Base-by-base conservation (phyloP, 2,113 vertebrate species). In the Tupaia chinensis region DNA sequence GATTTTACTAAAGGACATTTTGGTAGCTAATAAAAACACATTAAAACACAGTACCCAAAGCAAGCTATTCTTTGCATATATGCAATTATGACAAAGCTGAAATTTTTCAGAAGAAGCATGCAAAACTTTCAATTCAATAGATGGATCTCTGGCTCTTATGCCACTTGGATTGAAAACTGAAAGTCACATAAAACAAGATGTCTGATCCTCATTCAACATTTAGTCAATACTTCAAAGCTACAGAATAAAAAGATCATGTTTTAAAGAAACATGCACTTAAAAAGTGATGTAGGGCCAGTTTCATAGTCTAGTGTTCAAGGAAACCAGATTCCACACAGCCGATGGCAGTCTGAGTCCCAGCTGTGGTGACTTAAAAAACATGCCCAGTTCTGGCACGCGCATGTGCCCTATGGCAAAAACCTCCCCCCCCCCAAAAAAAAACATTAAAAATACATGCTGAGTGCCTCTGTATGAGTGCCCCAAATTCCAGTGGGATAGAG, bases 1-100 rank as follows among this genome's bases (percentile, higher is more conserved):
- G 54, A 94, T 86, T 88, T 95, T 58, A 81, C 27, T 77, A 32
- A 94, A 78, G 58, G 32, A 32, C 4, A 27, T 68, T 58, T 72
- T 63, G 25, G 65, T 72, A 29, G 54, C 54, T 85, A 32, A 87
- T 73, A 77, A 70, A 73, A 80, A 13, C 15, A 66, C 1, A 34
- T 34, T 6, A 1, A 2, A 56, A 15, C 10, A n/a, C 14, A 88
- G 29, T 61, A 29, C 14, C 17, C 34, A 54, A 80, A 77, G 58
- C 44, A 87, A 87, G 34, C 25, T 72, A 60, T 72, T 77, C 88
- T 92, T n/a, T 90, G 81, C 34, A 17, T 68, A 29, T 4, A 88
- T 19, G 22, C 22, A 72, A 6, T 61, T 78, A 79, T 27, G 44
- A 29, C 10, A 74, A 7, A 61, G 23, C 2, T 56, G n/a, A 63